Evolutionary conservation across 2,113 vertebrate genomes (phyloP), one percentile per base, ranked within the genome.

Genomic region (Euleptes europaea): DNA sequence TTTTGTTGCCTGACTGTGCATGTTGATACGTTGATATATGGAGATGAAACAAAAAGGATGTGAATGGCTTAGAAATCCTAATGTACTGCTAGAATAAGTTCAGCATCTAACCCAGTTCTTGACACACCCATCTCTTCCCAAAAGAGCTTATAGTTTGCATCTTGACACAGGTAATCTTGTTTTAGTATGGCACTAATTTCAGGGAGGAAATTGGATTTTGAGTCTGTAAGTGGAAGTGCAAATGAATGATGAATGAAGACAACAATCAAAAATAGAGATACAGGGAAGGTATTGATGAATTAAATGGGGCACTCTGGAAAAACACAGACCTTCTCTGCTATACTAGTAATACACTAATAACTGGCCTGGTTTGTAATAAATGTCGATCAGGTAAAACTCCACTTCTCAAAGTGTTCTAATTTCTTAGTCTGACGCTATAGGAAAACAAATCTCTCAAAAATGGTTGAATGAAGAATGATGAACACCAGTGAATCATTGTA

Each of bases 171-270:
- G 83, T 69, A 88, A 89, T 71, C 51, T 88, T 90, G 84, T 86
- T 90, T 90, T 91, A 40, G 67, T 86, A 81, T 84, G 82, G 66
- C 84, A 67, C 67, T 0, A 0, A 51, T 47, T 76, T 91, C 78
- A 83, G 84, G 42, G 60, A 94, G 90, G 89, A 95, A 94, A 93
- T 90, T 94, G 86, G 80, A 91, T 93, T 94, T 91, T 91, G 87
- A 87, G 89, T 80, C 73, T 91, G 73, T 77, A 87, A 91, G 83
- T 42, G 66, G 47, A 86, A 91, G 88, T 88, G 75, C 87, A 92
- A 93, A 93, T 91, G 86, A 93, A 92, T 90, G 88, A 93, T 91
- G 89, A 89, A 81, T 86, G 90, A 91, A 91, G 83, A 92, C 0
- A 3, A n/a, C 65, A 83, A 79, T 67, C 75, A 89, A 93, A 87